Base-by-base conservation (phyloP, 2,888 invertebrate genomes). In the Parnassius glacialis region DNA sequence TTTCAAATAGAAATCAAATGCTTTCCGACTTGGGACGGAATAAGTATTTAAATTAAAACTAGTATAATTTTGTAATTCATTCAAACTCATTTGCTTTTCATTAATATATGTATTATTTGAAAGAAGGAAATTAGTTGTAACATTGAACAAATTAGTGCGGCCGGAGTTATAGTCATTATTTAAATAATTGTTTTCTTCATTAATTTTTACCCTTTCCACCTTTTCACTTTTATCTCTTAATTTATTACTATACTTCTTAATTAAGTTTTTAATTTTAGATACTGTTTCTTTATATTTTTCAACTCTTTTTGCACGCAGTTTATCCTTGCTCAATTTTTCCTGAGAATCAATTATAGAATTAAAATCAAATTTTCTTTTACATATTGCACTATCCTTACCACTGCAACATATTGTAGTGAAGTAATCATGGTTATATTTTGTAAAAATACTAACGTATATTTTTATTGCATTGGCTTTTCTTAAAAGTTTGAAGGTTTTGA, bases 391-490 rank as follows among this genome's bases (percentile, higher is more conserved):
- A 62, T 9, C 13, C 3, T 54, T 55, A 11, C 41, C 34, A 20
- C 44, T 41, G 43, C 86, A 86, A 67, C 85, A 87, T 16, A 74
- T 71, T 55, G 70, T 67, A 12, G 74, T 76, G 54, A 81, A 79
- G 65, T 83, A 75, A 11, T 68, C 65, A 51, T 80, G 69, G 48
- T 77, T 72, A 13, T 66, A 65, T 52, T 67, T 63, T 43, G 73
- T 72, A n/a, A 70, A 68, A 2, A 83, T 69, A 67, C 87, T 80
- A 16, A 85, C 74, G 59, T 88, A 90, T 57, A 90, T 71, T 75
- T 86, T 89, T 9, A 85, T 70, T 10, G 77, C 70, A 1, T 75
- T 72, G n/a, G 73, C 73, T 68, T 78, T 82, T 57, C 73, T 72
- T 7, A 89, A 57, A 1, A 84, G 47, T 67, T 81, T 87, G 58